Evolutionary conservation across 1,140 invertebrate species (phyloP).

Genomic region (Harpegnathos saltator): DNA sequence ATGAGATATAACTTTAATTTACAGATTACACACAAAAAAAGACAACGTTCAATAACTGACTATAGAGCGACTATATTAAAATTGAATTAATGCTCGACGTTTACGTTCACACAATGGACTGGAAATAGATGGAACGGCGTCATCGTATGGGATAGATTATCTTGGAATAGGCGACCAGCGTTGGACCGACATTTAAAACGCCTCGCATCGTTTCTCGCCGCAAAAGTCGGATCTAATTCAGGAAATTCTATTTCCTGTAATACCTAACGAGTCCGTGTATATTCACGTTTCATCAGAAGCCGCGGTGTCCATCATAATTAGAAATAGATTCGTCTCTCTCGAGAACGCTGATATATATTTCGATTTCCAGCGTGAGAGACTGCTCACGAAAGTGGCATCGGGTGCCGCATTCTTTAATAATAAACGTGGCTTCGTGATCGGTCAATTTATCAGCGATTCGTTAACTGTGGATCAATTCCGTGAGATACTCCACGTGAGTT

Average conservation of each 20-base stretch:
- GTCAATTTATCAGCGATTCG: slow-evolving; percentile 47
- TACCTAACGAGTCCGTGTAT: slow-evolving; percentile 33
- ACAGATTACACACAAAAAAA: neutral
- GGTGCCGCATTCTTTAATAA: slow-evolving; percentile 25
- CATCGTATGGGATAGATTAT: neutral
- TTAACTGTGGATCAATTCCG: neutral
- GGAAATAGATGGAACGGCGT: neutral
- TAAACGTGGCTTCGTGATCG: neutral
- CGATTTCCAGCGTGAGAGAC: slow-evolving; percentile 12
- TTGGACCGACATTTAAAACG: slow-evolving; percentile 11
- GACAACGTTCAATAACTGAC: neutral
- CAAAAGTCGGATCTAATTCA: slow-evolving; percentile 46
- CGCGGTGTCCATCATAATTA: slow-evolving; percentile 24
- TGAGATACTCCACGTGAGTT: neutral
- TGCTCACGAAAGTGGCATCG: neutral
- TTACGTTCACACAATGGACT: no score
- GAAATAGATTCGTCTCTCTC: slow-evolving; percentile 26
- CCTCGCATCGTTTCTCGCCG: slow-evolving; percentile 23
- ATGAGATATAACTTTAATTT: neutral
- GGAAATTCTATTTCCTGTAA: slow-evolving; percentile 57
- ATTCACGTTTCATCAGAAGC: slow-evolving; percentile 23
- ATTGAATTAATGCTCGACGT: neutral
- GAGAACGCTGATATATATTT: slow-evolving; percentile 11
- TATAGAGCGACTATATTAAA: neutral
- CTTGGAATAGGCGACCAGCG: slow-evolving; percentile 11